Base-by-base conservation (phyloP, 2,888 invertebrate species). In the Trachelus iudaicus region DNA sequence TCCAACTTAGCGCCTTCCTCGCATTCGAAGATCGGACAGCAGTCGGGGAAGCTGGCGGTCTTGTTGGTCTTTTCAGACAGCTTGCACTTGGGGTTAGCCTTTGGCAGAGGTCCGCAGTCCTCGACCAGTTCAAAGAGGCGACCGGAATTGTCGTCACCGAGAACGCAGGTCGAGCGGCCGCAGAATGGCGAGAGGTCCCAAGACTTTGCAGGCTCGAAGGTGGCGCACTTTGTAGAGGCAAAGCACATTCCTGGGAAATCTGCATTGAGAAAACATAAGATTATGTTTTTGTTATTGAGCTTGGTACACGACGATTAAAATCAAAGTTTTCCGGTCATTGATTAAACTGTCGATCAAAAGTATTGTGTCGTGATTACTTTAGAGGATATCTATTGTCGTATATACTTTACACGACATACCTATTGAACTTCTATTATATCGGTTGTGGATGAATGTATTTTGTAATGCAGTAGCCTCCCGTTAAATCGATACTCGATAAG, bases 171-270 rank as follows among this genome's bases (percentile, higher is more conserved):
- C 86, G 97, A 96, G 84, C 96, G 95, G n/a, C 97, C 97, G 89
- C 97, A 97, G 95, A 97, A 97, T 9, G 97, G 97, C 3, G 95
- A 93, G 86, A 97, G 92, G 77, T 97, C 97, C 97, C 97, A 97
- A 80, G 95, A 93, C 92, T 97, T 95, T 81, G 95, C 96, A 3
- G 97, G 96, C 90, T 97, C 97, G 76, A 97, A 95, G 23, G 97
- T 97, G 69, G 97, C 96, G 92, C 97, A 98, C 79, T 95, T 94
- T 78, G 97, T 98, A 11, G 97, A 97, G 0, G 97, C 97, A 92
- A 97, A 98, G 90, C 97, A 98, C 94, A 96, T 95, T 69, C 96
- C 97, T 75, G 97, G 97, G 93, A 97, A 98, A 92, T 98, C 97
- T 95, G 91, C 0, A 92, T 9, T 23, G 23, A 56, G 56, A 56